A percentile compares a stretch with the other conserved stretches of the same genome.
Evolutionary conservation across 2,113 vertebrate species (phyloP).

Genomic region (Albula goreensis): DNA sequence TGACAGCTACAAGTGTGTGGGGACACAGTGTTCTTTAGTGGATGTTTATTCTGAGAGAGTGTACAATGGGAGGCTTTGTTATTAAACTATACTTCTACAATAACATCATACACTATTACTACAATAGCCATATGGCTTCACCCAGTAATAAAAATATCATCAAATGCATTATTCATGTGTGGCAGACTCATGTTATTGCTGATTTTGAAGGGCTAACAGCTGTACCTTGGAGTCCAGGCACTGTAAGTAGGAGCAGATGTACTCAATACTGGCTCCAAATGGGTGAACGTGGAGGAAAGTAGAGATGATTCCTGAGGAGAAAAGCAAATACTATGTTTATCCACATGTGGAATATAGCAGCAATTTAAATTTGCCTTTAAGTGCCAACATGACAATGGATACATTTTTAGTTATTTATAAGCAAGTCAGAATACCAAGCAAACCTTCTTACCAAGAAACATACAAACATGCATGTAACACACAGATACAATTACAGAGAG

Average conservation of each 20-base stretch:
- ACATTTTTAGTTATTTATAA: neutral
- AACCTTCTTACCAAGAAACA: neutral
- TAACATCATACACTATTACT: too few species aligned
- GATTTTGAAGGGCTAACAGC: neutral
- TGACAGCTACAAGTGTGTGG: neutral
- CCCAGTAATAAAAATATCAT: too few species aligned
- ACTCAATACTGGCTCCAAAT: constrained; percentile 76
- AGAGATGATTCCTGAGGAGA: constrained; percentile 73
- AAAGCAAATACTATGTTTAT: constrained; percentile 30
- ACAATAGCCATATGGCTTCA: too few species aligned
- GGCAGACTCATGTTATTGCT: neutral
- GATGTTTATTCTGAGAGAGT: too few species aligned
- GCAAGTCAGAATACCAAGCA: neutral
- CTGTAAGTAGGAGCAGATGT: constrained; percentile 80
- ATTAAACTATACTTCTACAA: too few species aligned
- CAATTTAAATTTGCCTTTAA: neutral
- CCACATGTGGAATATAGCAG: neutral
- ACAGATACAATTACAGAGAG: neutral
- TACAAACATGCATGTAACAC: neutral
- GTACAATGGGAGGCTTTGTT: too few species aligned
- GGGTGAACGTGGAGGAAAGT: constrained; percentile 79
- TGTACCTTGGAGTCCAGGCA: constrained; percentile 75
- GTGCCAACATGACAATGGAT: too few species aligned
- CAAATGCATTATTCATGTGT: neutral
- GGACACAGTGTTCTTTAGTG: neutral